Percentiles rank a stretch among this genome's conserved stretches.
These are phyloP conservation scores for Triplophysa siluroides DNA, from an alignment of 2,113 vertebrate species.

Conservation along the genomic window DNA sequence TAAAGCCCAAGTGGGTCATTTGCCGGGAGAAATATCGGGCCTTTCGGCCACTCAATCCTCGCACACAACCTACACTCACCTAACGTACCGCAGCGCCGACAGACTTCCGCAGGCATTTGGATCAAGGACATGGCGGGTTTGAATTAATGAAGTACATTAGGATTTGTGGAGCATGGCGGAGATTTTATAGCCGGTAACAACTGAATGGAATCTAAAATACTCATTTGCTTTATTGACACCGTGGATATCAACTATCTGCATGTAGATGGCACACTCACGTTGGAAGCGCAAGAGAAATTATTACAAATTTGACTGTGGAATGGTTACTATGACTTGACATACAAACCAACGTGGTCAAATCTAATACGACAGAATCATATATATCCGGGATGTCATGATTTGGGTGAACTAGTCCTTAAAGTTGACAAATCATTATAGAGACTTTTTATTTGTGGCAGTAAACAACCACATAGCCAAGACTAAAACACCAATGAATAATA, in stretches of 20 bases:
- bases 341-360: too few relatives aligned
- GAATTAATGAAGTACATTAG: constrained; percentile 52
- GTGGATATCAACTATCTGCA: background rate
- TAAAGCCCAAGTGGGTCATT: constrained; percentile 59
- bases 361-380: too few relatives aligned
- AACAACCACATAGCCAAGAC: too few relatives aligned
- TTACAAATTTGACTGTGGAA: background rate
- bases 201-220: constrained; percentile 17
- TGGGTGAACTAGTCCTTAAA: too few relatives aligned
- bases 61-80: constrained; percentile 23
- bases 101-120: constrained; percentile 46
- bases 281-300: constrained; percentile 4
- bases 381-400: too few relatives aligned
- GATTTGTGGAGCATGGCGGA: constrained; percentile 50
- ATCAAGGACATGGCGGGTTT: constrained; percentile 47
- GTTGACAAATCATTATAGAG: too few relatives aligned
- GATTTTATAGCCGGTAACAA: constrained; percentile 27
- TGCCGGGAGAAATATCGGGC: constrained; percentile 53
- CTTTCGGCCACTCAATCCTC: constrained; percentile 49
- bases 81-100: constrained; percentile 42
- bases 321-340: too few relatives aligned
- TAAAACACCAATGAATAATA: background rate
- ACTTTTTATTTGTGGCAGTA: too few relatives aligned
- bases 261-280: background rate
- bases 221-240: constrained; percentile 15